A percentile compares a stretch with the other conserved stretches of the same genome.
These are phyloP conservation scores for Drosophila parvula DNA, from an alignment of 1,140 invertebrate species.

Conservation along the genomic window DNA sequence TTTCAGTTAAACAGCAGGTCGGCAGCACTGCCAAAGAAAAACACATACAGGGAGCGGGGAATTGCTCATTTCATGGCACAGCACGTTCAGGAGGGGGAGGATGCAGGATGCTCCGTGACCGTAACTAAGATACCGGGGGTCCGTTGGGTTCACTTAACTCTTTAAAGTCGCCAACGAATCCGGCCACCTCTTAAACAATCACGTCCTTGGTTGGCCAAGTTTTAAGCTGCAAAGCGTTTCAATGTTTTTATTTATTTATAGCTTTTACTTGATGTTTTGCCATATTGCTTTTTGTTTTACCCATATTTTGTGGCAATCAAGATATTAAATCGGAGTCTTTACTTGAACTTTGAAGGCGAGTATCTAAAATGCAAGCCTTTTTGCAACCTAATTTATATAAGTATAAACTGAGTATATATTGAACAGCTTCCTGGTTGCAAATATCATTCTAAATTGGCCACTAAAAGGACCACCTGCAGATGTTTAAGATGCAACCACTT, in stretches of 20 bases:
- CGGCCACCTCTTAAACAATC: constrained; percentile 2
- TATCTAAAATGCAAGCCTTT: too few species aligned
- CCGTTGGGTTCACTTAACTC: constrained; percentile 20
- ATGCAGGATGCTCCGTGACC: constrained; percentile 9
- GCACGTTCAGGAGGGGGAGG: constrained; percentile 48
- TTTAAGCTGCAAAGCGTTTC: background rate
- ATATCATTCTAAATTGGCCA: background rate
- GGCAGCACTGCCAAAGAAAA: too few species aligned
- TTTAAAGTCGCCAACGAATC: constrained; percentile 25
- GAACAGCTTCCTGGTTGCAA: too few species aligned
- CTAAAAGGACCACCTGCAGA: background rate
- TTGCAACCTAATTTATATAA: too few species aligned
- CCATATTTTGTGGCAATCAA: background rate
- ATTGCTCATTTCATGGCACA: constrained; percentile 73
- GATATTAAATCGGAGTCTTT: too few species aligned
- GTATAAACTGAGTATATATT: too few species aligned
- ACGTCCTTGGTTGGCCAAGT: constrained; percentile 4
- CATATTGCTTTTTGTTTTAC: too few species aligned
- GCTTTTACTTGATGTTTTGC: too few species aligned
- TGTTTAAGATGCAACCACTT: background rate
- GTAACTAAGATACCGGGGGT: background rate
- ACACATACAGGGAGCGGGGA: constrained; percentile 1
- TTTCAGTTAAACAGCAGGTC: constrained; percentile 24
- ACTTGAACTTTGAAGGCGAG: too few species aligned
- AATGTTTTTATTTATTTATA: background rate